Conservation (phyloP, 2,797 vertebrate species). For the Sphenodon punctatus region DNA sequence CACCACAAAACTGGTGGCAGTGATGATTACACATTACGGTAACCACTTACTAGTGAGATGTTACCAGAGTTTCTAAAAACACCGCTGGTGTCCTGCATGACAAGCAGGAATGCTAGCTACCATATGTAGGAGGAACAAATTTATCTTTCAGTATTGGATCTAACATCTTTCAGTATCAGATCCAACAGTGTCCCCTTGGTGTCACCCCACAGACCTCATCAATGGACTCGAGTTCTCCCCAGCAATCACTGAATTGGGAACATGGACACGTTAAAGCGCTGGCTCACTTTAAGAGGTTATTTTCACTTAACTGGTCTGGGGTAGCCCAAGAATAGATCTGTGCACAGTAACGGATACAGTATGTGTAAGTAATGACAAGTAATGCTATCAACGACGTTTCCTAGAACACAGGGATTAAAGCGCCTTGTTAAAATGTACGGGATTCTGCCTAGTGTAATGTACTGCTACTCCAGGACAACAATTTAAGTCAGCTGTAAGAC, state of each 20-base stretch:
- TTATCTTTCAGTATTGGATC: too few species aligned
- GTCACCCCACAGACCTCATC: background rate
- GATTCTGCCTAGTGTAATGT: background rate
- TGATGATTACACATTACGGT: too few species aligned
- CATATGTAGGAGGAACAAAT: too few species aligned
- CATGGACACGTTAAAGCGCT: background rate
- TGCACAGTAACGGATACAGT: background rate
- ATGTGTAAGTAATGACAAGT: conserved; percentile 7
- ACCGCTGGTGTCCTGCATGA: too few species aligned
- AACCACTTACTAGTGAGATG: too few species aligned
- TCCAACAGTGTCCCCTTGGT: background rate
- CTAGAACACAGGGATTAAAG: conserved; percentile 32
- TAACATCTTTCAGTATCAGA: background rate
- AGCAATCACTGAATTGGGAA: background rate
- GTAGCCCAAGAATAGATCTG: background rate
- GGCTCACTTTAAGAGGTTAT: background rate
- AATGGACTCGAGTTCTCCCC: background rate
- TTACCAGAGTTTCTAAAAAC: too few species aligned
- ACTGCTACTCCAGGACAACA: background rate
- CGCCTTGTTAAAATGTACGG: conserved; percentile 44
- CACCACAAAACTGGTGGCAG: too few species aligned
- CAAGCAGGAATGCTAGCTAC: too few species aligned
- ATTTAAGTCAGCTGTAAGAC: background rate
- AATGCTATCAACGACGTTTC: conserved; percentile 34
- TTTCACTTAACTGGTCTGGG: background rate